Evolutionary conservation across 2,797 vertebrate genomes (phyloP).

Genomic region (Anomalospiza imberbis): DNA sequence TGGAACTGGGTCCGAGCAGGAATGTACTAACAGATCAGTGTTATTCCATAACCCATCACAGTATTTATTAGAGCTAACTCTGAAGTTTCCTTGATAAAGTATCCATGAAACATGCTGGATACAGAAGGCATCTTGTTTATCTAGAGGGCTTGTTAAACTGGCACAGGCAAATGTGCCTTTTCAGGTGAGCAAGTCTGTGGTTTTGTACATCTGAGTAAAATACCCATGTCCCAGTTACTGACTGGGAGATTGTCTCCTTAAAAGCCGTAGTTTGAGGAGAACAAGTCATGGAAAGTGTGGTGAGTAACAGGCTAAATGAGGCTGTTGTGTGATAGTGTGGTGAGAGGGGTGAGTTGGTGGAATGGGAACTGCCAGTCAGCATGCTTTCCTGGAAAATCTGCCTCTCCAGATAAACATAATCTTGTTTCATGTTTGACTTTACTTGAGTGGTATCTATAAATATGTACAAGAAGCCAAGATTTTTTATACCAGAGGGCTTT

Average conservation of each 20-base stretch:
- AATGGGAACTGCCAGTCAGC: constrained; percentile 6
- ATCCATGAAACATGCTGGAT: background rate
- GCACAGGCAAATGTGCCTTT: background rate
- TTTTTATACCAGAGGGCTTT: background rate
- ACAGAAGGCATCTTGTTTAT: background rate
- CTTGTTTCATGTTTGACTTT: constrained; percentile 25
- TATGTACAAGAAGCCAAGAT: background rate
- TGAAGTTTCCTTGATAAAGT: background rate
- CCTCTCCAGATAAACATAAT: constrained; percentile 35
- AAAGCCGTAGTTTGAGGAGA: background rate
- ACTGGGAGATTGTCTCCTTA: background rate
- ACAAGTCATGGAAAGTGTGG: background rate
- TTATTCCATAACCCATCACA: background rate
- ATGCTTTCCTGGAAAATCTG: constrained; percentile 30
- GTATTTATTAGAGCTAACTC: background rate
- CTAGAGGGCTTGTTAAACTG: background rate
- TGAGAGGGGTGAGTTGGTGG: background rate
- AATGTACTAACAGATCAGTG: background rate
- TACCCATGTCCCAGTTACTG: background rate
- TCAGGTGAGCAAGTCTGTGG: background rate
- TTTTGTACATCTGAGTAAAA: background rate
- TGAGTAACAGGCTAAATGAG: constrained; percentile 18
- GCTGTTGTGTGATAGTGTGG: background rate
- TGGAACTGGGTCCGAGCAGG: background rate
- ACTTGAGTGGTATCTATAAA: constrained; percentile 35